These are phyloP conservation scores for Calameuta idolon DNA, from an alignment of 2,888 invertebrate species.

Conservation along the genomic window DNA sequence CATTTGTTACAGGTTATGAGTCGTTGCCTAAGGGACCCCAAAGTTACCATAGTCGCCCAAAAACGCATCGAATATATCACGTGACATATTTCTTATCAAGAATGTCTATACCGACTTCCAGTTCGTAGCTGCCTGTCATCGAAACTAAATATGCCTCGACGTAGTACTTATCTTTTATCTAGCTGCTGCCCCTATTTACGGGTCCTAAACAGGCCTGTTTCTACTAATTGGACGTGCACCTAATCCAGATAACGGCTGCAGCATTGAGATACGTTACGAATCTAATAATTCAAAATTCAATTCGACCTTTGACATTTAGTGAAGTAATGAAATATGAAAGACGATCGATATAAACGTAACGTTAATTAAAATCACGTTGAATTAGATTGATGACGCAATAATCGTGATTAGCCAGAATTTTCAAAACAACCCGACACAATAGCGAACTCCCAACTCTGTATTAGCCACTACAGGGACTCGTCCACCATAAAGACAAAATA, in stretches of 20 bases:
- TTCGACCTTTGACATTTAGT: background rate
- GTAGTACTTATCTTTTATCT: slow-evolving; percentile 17
- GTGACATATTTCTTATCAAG: slow-evolving; percentile 9
- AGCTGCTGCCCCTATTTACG: slow-evolving; percentile 16
- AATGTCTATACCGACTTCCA: slow-evolving; percentile 10
- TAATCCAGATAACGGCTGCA: slow-evolving; percentile 14
- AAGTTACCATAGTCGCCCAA: background rate
- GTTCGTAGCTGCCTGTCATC: slow-evolving; percentile 18
- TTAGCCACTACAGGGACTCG: background rate
- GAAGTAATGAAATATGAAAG: background rate
- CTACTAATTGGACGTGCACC: slow-evolving; percentile 17
- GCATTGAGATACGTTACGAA: background rate
- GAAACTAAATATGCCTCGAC: slow-evolving; percentile 13
- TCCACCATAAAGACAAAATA: background rate
- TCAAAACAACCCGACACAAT: background rate
- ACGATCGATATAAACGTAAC: background rate
- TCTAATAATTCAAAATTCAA: background rate
- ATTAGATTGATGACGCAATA: background rate
- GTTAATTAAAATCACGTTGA: background rate
- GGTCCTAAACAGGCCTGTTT: slow-evolving; percentile 9
- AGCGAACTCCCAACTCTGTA: background rate
- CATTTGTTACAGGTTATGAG: background rate
- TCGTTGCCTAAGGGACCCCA: background rate
- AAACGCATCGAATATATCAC: background rate
- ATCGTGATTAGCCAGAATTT: background rate